phyloP scores from a whole-genome alignment of 1,140 invertebrate genomes.

The Matsumurasca onukii region DNA sequence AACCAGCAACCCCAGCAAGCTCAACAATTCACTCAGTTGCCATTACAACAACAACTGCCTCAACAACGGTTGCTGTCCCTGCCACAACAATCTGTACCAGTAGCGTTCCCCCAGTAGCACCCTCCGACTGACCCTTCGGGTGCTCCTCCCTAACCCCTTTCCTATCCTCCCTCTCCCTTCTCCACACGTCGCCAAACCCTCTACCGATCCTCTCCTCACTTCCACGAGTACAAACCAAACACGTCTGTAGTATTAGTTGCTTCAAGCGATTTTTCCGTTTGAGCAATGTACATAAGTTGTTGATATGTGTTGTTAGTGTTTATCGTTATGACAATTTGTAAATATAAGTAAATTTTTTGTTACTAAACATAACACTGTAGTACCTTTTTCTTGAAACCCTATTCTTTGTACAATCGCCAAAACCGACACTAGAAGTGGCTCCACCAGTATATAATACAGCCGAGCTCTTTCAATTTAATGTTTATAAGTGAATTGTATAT shows the following conservation, averaged over 20 bases:
- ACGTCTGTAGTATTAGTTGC: background rate
- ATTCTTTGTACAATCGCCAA: too few relatives aligned
- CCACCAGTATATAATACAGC: too few relatives aligned
- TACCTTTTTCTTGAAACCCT: too few relatives aligned
- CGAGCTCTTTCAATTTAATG: too few relatives aligned
- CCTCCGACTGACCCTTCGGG: conserved; percentile 21
- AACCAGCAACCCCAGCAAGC: conserved; percentile 1
- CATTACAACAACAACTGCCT: background rate
- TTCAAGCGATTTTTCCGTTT: conserved; percentile 7
- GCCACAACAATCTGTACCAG: background rate
- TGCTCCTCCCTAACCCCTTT: too few relatives aligned
- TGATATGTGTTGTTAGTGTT: conserved; percentile 16
- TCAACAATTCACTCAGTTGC: background rate
- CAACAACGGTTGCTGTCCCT: conserved; percentile 18
- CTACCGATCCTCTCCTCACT: background rate
- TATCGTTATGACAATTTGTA: background rate
- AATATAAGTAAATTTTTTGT: background rate
- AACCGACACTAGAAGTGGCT: too few relatives aligned
- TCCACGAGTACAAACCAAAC: conserved; percentile 26
- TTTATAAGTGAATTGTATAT: too few relatives aligned
- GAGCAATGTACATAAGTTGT: conserved; percentile 17
- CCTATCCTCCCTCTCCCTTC: too few relatives aligned
- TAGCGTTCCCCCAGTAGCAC: conserved; percentile 20
- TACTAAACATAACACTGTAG: conserved; percentile 13
- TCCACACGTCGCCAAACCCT: conserved; percentile 2